Evolutionary conservation across 2,797 vertebrate genomes (phyloP).

Genomic region (Stomatorhinus walkeri): DNA sequence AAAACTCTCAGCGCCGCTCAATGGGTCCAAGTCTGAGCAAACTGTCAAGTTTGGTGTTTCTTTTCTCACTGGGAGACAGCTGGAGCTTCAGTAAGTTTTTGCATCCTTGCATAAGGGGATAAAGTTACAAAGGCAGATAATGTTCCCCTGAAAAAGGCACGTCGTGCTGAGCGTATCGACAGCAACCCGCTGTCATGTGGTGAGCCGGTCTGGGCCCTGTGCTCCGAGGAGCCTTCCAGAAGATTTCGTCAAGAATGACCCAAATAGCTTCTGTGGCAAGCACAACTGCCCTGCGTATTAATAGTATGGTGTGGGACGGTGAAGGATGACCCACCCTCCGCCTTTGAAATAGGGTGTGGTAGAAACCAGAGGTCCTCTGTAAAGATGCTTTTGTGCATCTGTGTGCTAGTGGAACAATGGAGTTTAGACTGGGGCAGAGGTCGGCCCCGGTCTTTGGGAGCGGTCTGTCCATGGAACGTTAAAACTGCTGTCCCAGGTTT

Average conservation of each 20-base stretch:
- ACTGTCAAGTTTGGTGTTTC: not conserved
- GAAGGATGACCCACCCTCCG: not conserved
- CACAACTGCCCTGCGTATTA: not conserved
- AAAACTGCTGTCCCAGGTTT: not conserved
- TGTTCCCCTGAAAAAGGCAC: not conserved
- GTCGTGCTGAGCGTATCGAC: not conserved
- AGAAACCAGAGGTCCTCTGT: not conserved
- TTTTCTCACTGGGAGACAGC: not conserved
- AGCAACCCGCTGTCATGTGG: not conserved
- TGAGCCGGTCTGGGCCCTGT: not conserved
- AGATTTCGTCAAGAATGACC: not conserved
- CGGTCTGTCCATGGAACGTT: not conserved
- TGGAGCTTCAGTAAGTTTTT: not conserved
- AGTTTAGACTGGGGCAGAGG: not conserved
- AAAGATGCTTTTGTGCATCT: not conserved
- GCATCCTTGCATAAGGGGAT: not conserved
- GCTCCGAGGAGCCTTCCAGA: not conserved
- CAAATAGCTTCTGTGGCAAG: not conserved
- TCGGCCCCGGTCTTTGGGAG: not conserved
- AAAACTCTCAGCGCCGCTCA: not conserved
- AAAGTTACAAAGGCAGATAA: not conserved
- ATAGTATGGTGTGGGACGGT: not conserved
- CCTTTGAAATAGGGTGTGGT: not conserved
- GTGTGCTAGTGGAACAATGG: not conserved
- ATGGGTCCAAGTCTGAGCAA: not conserved